Evolutionary conservation across 2,113 vertebrate genomes (phyloP).

Genomic region (Pontoporia blainvillei): DNA sequence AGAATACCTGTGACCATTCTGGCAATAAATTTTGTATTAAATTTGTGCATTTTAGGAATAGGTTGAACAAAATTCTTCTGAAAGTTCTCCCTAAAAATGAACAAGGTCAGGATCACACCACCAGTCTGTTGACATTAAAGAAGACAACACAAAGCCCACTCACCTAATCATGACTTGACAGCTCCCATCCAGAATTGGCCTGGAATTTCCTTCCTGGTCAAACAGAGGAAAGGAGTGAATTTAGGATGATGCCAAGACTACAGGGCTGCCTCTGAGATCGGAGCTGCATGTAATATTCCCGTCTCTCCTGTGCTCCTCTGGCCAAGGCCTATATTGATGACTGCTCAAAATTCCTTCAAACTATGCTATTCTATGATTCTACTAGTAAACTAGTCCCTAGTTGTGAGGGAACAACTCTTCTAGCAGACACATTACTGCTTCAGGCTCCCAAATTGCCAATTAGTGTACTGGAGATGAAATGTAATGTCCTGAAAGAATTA

Average conservation of each 20-base stretch:
- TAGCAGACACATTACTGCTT: conserved; percentile 8
- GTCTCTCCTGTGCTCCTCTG: neutral
- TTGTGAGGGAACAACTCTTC: conserved; percentile 24
- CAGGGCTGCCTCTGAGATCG: neutral
- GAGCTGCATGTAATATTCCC: neutral
- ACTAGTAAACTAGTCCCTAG: conserved; percentile 23
- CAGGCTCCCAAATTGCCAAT: conserved; percentile 51
- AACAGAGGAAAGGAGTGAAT: neutral
- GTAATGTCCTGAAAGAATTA: conserved; percentile 40
- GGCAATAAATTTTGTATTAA: neutral
- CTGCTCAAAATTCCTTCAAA: conserved; percentile 22
- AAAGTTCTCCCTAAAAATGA: neutral
- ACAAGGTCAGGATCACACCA: neutral
- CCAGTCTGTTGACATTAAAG: neutral
- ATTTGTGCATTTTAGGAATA: neutral
- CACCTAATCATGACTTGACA: neutral
- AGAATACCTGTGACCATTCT: neutral
- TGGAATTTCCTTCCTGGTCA: neutral
- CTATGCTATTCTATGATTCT: neutral
- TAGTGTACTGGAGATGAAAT: conserved; percentile 43
- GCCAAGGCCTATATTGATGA: neutral
- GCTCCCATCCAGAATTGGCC: neutral
- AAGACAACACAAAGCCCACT: neutral
- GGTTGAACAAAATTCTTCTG: neutral
- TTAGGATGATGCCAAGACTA: neutral